Evolutionary conservation across 2,113 vertebrate genomes (phyloP).

Genomic region (Atrichornis clamosus): DNA sequence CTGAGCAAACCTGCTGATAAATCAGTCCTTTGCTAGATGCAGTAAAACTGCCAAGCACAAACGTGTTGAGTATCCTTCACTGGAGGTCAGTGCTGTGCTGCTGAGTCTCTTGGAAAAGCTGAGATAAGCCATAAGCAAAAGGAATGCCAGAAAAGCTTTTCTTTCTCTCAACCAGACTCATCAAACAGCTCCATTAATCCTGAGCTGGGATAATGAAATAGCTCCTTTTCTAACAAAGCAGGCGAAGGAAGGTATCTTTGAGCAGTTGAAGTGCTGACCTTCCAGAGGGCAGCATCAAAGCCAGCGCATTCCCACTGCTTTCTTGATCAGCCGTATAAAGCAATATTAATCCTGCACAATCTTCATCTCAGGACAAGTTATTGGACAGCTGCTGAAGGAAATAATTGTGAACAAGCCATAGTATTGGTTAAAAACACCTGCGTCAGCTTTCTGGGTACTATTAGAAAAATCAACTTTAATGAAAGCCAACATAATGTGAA

Average conservation of each 20-base stretch:
- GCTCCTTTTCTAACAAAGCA: not conserved
- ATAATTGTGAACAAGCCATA: not conserved
- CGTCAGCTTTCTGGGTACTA: not conserved
- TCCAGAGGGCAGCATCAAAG: not conserved
- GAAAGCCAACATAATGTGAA: not conserved
- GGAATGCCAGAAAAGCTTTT: not conserved
- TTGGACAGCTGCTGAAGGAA: not conserved
- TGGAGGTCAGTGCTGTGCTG: not conserved
- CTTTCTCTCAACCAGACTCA: not conserved
- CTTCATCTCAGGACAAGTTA: not conserved
- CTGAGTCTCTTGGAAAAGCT: not conserved
- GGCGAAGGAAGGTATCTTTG: not conserved
- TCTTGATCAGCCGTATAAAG: not conserved
- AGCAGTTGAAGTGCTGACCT: not conserved
- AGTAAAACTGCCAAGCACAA: not conserved
- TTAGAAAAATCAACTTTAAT: not conserved
- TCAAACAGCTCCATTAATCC: not conserved
- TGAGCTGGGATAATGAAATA: not conserved
- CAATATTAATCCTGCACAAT: not conserved
- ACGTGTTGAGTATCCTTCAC: not conserved
- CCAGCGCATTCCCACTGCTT: fast-evolving
- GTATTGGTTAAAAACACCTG: not conserved
- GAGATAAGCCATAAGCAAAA: not conserved
- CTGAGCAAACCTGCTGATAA: not conserved
- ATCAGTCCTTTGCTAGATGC: not conserved